Percentiles rank a stretch among this genome's conserved stretches.
phyloP scores from a whole-genome alignment of 2,113 vertebrate genomes.

The Gyps fulvus region DNA sequence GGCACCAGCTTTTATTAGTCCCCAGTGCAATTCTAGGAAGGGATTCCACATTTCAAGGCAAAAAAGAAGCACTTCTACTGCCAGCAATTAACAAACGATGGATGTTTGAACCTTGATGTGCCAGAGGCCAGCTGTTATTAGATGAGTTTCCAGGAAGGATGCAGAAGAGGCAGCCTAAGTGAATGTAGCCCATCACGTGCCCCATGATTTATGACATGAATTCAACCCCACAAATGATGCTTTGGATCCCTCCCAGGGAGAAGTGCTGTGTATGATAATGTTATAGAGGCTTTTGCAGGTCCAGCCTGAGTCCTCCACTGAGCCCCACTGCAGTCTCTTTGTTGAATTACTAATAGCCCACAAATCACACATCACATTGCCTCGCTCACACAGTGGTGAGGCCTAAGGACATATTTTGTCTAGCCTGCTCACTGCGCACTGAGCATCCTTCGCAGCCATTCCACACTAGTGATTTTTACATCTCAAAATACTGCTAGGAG shows the following conservation, averaged over 20 bases:
- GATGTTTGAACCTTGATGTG: neutral
- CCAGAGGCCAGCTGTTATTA: slow-evolving; percentile 1
- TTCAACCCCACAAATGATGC: neutral
- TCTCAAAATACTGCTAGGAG: slow-evolving; percentile 56
- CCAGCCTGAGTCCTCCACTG: neutral
- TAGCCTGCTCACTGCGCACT: neutral
- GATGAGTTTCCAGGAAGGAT: slow-evolving; percentile 49
- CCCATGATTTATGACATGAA: slow-evolving; percentile 13
- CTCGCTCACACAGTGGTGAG: neutral
- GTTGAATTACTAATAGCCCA: slow-evolving; percentile 47
- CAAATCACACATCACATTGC: slow-evolving; percentile 37
- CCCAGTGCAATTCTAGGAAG: slow-evolving; percentile 36
- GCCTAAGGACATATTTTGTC: slow-evolving; percentile 50
- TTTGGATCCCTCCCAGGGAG: slow-evolving; percentile 10
- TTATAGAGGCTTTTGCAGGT: neutral
- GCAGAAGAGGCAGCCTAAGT: neutral
- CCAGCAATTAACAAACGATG: slow-evolving; percentile 36
- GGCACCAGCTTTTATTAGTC: slow-evolving; percentile 36
- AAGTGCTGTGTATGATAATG: neutral
- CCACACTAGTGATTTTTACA: slow-evolving; percentile 50
- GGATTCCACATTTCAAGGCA: slow-evolving; percentile 40
- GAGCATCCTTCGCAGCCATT: slow-evolving; percentile 42
- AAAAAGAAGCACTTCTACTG: slow-evolving; percentile 1
- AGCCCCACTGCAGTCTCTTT: slow-evolving; percentile 11
- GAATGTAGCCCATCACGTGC: neutral